A percentile compares a stretch with the other conserved stretches of the same genome.
Evolutionary conservation across 2,888 invertebrate genomes (phyloP).

Genomic region (Cheilosia variabilis): DNA sequence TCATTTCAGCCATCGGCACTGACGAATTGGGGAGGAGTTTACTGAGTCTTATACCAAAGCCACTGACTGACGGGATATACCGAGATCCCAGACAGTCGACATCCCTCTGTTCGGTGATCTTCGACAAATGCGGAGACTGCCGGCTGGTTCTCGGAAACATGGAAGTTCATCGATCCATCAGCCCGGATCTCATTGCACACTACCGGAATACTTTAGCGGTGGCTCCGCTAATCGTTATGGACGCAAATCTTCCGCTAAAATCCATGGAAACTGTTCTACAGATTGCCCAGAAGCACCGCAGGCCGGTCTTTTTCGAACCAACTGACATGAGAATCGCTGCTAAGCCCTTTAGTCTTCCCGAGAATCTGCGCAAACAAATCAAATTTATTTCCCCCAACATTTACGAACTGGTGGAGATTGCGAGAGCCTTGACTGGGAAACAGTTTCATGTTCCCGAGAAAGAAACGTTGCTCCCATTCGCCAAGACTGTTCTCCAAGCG

Average conservation of each 20-base stretch:
- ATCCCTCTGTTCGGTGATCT: conserved; percentile 90
- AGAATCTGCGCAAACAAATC: conserved; percentile 79
- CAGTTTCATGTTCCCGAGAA: conserved; percentile 19
- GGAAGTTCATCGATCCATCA: conserved; percentile 89
- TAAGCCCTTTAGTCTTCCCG: conserved; percentile 86
- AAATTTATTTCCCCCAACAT: conserved; percentile 91
- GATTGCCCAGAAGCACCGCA: conserved; percentile 86
- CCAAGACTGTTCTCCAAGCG: conserved; percentile 79
- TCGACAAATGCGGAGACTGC: conserved; percentile 91
- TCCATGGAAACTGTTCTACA: conserved; percentile 87
- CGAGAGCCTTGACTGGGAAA: conserved; percentile 83
- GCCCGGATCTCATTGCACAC: conserved; percentile 87
- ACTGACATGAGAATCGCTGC: conserved; percentile 91
- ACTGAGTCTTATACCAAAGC: conserved; percentile 80
- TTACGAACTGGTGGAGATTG: conserved; percentile 89
- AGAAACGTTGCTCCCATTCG: conserved; percentile 50
- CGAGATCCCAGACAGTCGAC: conserved; percentile 84
- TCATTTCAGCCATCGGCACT: conserved; percentile 91
- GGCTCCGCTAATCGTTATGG: conserved; percentile 91
- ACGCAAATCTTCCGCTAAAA: conserved; percentile 90
- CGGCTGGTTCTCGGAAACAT: conserved; percentile 93
- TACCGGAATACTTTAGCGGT: conserved; percentile 86
- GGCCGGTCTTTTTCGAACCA: conserved; percentile 96
- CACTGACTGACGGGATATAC: conserved; percentile 80
- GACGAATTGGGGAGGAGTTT: conserved; percentile 86